These are phyloP conservation scores for Matsumyia berberina DNA, from an alignment of 2,888 invertebrate genomes.

Conservation along the genomic window DNA sequence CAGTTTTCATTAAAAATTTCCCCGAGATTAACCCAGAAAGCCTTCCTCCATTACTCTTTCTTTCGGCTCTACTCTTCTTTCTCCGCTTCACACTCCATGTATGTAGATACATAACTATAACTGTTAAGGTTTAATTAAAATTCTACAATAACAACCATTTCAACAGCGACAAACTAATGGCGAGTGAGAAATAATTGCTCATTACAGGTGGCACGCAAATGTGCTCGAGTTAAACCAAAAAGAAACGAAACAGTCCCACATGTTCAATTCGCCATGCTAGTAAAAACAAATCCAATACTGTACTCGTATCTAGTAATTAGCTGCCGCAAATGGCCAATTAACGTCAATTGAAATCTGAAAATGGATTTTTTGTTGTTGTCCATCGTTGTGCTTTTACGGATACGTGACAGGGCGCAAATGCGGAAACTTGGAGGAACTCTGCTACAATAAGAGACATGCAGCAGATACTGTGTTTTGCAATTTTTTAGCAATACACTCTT, in stretches of 20 bases:
- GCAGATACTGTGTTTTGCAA: slow-evolving; percentile 17
- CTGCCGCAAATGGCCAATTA: slow-evolving; percentile 70
- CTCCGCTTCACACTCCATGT: background rate
- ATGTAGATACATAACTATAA: background rate
- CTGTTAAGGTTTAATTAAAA: slow-evolving; percentile 39
- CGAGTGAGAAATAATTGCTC: slow-evolving; percentile 58
- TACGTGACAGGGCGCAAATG: slow-evolving; percentile 67
- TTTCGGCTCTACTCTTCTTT: background rate
- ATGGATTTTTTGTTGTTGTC: slow-evolving; percentile 51
- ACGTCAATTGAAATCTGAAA: slow-evolving; percentile 73
- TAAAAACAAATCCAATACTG: slow-evolving; percentile 4
- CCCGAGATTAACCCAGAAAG: slow-evolving; percentile 59
- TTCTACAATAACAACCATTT: slow-evolving; percentile 25
- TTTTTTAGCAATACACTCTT: slow-evolving; percentile 1
- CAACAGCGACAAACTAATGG: slow-evolving; percentile 4
- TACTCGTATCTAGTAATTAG: slow-evolving; percentile 67
- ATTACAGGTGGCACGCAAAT: slow-evolving; percentile 71
- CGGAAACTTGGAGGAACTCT: slow-evolving; percentile 54
- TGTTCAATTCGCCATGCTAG: slow-evolving; percentile 21
- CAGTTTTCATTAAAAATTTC: slow-evolving; percentile 43
- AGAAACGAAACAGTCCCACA: slow-evolving; percentile 25
- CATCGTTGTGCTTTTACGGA: too few species aligned
- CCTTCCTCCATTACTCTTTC: slow-evolving; percentile 5
- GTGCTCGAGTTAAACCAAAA: slow-evolving; percentile 45
- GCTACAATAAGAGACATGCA: slow-evolving; percentile 22